These are phyloP conservation scores for Isichthys henryi DNA, from an alignment of 2,113 vertebrate species.

Conservation along the genomic window DNA sequence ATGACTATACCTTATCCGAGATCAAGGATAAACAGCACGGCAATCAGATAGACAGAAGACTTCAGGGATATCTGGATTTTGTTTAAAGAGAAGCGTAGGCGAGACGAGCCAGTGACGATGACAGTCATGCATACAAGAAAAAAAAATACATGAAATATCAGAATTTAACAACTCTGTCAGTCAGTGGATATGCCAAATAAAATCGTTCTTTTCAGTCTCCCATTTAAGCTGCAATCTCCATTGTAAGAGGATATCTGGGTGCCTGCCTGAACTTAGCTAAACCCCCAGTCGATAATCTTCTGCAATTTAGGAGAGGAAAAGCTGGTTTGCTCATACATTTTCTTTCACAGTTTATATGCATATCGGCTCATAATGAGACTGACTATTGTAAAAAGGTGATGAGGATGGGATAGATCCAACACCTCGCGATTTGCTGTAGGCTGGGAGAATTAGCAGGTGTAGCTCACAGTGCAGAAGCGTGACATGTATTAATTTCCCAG, in stretches of 20 bases:
- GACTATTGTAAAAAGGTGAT: slow-evolving; percentile 43
- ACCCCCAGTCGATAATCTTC: slow-evolving; percentile 7
- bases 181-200: background rate
- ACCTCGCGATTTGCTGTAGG: slow-evolving; percentile 32
- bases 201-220: background rate
- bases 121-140: background rate
- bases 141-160: background rate
- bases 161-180: background rate
- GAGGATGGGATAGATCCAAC: slow-evolving; percentile 34
- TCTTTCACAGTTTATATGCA: slow-evolving; percentile 52
- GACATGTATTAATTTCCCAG: slow-evolving; percentile 42
- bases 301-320: slow-evolving; percentile 20
- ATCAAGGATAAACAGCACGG: background rate
- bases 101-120: background rate
- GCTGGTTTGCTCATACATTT: slow-evolving; percentile 38
- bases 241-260: background rate
- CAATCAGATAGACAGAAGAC: background rate
- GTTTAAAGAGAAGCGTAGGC: background rate
- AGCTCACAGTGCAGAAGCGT: slow-evolving; percentile 43
- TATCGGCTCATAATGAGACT: slow-evolving; percentile 43
- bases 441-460: slow-evolving; percentile 42
- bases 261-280: slow-evolving; percentile 8
- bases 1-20: background rate
- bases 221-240: background rate
- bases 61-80: background rate